Evolutionary conservation across 2,888 invertebrate species (phyloP).

Genomic region (Agrotis exclamationis): DNA sequence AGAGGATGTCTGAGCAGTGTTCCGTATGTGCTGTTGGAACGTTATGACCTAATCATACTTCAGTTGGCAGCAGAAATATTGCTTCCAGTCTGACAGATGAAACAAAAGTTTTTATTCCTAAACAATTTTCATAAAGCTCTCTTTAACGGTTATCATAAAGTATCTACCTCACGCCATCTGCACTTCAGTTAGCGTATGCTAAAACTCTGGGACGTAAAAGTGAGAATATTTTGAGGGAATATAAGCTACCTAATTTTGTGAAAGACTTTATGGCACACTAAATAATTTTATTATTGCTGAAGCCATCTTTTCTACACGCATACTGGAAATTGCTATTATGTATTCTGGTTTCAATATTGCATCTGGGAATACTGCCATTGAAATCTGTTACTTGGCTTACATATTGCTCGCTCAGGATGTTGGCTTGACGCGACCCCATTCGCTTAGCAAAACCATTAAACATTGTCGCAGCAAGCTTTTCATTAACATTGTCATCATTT

Average conservation of each 20-base stretch:
- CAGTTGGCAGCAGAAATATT: background rate
- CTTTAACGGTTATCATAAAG: constrained; percentile 46
- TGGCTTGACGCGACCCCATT: constrained; percentile 36
- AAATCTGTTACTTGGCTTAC: constrained; percentile 23
- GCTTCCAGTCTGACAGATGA: background rate
- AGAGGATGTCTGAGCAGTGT: no score
- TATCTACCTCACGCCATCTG: constrained; percentile 44
- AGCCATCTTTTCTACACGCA: constrained; percentile 32
- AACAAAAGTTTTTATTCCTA: constrained; percentile 27
- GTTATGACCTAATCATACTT: background rate
- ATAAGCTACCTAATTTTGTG: constrained; percentile 56
- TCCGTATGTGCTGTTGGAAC: background rate
- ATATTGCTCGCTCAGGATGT: constrained; percentile 31
- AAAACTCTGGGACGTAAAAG: constrained; percentile 57
- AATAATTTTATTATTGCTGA: constrained; percentile 57
- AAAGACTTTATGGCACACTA: constrained; percentile 58
- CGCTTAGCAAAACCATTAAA: constrained; percentile 37
- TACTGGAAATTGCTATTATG: constrained; percentile 16
- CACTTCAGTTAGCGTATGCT: constrained; percentile 53
- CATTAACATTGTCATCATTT: constrained; percentile 33
- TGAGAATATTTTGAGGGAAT: constrained; percentile 56
- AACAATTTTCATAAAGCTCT: constrained; percentile 35
- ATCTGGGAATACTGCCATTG: constrained; percentile 21
- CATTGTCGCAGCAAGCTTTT: constrained; percentile 47
- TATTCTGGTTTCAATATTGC: constrained; percentile 24